Evolutionary conservation across 2,797 vertebrate genomes (phyloP), one percentile per base, ranked within the genome.

Genomic region (Eutrigla gurnardus): DNA sequence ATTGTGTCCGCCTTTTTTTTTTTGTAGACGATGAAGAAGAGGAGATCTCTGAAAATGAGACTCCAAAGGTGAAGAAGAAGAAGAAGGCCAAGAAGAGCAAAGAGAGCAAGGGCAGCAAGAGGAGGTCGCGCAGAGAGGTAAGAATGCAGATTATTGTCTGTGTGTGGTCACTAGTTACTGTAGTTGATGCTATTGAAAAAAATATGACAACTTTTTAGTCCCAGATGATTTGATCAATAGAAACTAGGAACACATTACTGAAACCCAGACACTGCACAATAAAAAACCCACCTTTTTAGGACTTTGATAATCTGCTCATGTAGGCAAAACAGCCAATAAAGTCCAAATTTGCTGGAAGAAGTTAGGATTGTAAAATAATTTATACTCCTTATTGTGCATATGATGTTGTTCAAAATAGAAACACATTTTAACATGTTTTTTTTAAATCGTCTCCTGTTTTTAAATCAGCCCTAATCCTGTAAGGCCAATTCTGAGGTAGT

Each of bases 51-150:
- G 98, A 99, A 87, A 95, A 91, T 8, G 97, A 99, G 78, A 91
- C 96, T 33, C 97, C 96, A 11, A 99, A 99, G 90, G 96, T 99
- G 88, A 98, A 98, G 88, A 99, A 99, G 91, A 99, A 99, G 91
- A 99, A 99, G 77, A 99, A 99, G 72, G 97, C 98, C 55, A 99
- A 99, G 93, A 99, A 98, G 91, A 95, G 96, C 75, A 94, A 95
- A 53, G 97, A 99, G 89, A 96, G 96, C 80, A 99, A 99, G 87
- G 93, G 97, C 73, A 96, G 96, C 90, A 99, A 99, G 91, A 96
- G 96, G 87, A 95, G 97, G 80, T 96, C 96, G 18, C 97, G 97
- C 77, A 96, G 98, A 89, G 98, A 99, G 96, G 98, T 98, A 66
- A 73, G 53, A 25, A 39, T 32, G 47, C 1, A 10, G 2, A 33